Percentiles rank a stretch among this genome's conserved stretches.
Conservation (phyloP, 2,888 invertebrate species). For the Cantharis rufa region DNA sequence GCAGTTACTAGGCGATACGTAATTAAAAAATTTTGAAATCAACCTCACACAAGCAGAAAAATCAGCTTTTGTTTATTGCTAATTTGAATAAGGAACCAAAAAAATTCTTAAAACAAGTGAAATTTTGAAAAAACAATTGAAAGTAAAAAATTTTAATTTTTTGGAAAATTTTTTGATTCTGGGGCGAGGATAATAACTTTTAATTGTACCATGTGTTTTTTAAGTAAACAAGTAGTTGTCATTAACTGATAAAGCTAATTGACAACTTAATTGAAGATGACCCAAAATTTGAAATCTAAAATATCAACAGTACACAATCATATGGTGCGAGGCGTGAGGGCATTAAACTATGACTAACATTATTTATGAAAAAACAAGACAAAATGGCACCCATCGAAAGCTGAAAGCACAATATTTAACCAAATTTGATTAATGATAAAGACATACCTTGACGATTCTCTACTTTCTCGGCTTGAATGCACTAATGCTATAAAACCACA, state of each 20-base stretch:
- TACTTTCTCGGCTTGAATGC: constrained; percentile 23
- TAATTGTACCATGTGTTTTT: background rate
- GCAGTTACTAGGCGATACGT: background rate
- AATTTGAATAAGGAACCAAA: background rate
- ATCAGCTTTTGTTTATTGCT: background rate
- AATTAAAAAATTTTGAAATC: background rate
- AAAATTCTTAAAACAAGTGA: background rate
- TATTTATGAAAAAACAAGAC: constrained; percentile 39
- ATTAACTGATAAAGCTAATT: background rate
- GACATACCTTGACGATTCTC: constrained; percentile 35
- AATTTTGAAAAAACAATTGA: background rate
- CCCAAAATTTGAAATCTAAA: background rate
- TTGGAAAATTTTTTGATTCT: background rate
- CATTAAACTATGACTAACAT: constrained; percentile 30
- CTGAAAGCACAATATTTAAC: constrained; percentile 19
- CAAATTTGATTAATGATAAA: constrained; percentile 5
- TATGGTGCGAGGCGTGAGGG: constrained; percentile 11
- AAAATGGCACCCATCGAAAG: constrained; percentile 41
- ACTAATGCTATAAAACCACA: constrained; percentile 43
- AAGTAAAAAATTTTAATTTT: background rate
- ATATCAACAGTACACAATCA: constrained; percentile 6
- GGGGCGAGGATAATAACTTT: background rate
- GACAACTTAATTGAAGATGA: background rate
- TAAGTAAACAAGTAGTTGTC: background rate
- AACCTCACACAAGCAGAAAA: background rate